Percentiles rank a stretch among this genome's conserved stretches.
Evolutionary conservation across 2,113 vertebrate genomes (phyloP).

Genomic region (Peromyscus polionotus): DNA sequence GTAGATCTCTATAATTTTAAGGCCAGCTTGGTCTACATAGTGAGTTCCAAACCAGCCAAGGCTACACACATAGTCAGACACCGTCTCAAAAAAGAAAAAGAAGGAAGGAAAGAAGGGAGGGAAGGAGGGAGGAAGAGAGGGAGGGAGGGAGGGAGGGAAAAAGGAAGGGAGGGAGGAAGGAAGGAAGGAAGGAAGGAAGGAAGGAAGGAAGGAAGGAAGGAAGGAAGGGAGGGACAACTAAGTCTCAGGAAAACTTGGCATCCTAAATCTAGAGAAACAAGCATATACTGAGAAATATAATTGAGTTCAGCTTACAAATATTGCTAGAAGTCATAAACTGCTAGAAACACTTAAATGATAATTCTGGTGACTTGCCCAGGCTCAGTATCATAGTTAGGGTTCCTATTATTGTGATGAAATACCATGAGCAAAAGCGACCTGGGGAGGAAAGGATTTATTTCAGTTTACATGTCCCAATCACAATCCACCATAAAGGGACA

Average conservation of each 20-base stretch:
- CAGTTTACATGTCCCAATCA: background rate
- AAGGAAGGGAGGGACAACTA: background rate
- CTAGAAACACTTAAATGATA: background rate
- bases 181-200: rapidly evolving
- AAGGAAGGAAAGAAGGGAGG: rapidly evolving
- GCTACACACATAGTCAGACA: background rate
- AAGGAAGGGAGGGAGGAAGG: rapidly evolving
- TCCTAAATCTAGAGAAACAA: background rate
- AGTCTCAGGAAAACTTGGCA: background rate
- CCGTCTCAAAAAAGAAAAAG: too few relatives aligned
- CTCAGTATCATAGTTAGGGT: background rate
- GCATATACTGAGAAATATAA: slow-evolving; percentile 8
- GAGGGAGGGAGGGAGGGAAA: rapidly evolving
- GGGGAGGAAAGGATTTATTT: background rate
- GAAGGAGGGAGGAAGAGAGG: rapidly evolving
- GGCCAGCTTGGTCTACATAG: background rate
- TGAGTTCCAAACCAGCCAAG: background rate
- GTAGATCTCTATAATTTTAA: background rate
- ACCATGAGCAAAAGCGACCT: background rate
- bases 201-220: rapidly evolving
- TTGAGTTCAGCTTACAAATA: slow-evolving; percentile 33
- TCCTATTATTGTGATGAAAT: background rate
- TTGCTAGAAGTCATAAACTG: background rate
- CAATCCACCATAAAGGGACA: background rate
- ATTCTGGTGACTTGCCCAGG: background rate